Evolutionary conservation across 2,888 invertebrate genomes (phyloP), one percentile per base, ranked within the genome.

Genomic region (Chaitophorus viminalis): DNA sequence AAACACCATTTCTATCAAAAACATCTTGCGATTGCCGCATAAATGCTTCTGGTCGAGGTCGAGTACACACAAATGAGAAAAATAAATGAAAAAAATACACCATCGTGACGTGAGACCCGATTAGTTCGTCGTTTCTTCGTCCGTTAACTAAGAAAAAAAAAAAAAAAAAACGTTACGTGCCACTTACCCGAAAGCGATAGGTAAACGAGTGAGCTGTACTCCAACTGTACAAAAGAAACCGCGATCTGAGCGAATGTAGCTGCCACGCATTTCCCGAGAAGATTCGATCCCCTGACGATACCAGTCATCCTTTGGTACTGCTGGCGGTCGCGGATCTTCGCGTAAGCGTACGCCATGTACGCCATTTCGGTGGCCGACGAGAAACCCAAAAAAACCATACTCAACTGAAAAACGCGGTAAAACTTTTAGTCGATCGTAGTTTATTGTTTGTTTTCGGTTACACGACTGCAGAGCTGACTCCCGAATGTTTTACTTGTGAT

Each of bases 341-440:
- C 96, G 92, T 98, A 98, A 89, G 98, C 96, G 90, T 98, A 98
- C 0, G 97, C 97, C 90, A 95, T 96, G 91, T 98, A 98, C 0
- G 98, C 98, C 3, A 98, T 95, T 92, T 98, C 98, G 1, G 96
- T 94, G 0, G 98, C 96, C 91, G 95, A 94, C 91, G 96, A 97
- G 6, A 95, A 92, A 11, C 98, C 98, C 91, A 95, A 97, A 90
- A 95, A 93, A 86, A 95, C 93, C 92, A 97, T 94, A 3, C 93
- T 92, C 89, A 93, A 90, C 92, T 92, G 89, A 18, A 89, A 85
- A 25, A 60, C 25, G 21, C 21, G 8, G 25, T 60, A 25, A 60
- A 60, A 60, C 25, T 5, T 60, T 21, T 60, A 11, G 14, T 3
- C 46, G 46, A n/a, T n/a, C n/a, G n/a, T n/a, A n/a, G n/a, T n/a